phyloP scores from a whole-genome alignment of 1,140 invertebrate species.

The Chironomus tepperi region DNA sequence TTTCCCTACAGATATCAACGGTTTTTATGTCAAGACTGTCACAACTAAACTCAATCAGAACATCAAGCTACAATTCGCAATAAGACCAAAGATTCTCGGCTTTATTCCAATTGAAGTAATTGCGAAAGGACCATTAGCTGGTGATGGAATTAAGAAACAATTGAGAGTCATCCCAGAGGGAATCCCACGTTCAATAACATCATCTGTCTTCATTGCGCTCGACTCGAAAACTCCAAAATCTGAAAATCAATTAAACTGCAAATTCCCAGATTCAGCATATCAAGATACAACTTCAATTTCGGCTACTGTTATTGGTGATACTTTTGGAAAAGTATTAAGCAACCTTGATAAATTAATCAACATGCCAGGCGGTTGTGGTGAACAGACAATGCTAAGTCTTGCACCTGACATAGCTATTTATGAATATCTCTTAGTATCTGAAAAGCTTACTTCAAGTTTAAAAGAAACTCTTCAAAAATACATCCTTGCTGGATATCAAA shows the following conservation, averaged over 20 bases:
- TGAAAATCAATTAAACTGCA: constrained; percentile 54
- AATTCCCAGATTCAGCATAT: constrained; percentile 60
- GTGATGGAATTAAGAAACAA: constrained; percentile 62
- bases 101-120: constrained; percentile 63
- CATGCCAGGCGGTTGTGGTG: constrained; percentile 86
- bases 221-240: constrained; percentile 44
- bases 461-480: constrained; percentile 65
- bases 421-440: constrained; percentile 49
- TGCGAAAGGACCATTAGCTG: constrained; percentile 57
- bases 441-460: constrained; percentile 58
- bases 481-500: constrained; percentile 39
- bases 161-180: constrained; percentile 72
- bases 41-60: not conserved
- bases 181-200: constrained; percentile 65
- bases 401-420: constrained; percentile 76
- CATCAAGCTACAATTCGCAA: not conserved
- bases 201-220: constrained; percentile 65
- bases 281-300: constrained; percentile 61
- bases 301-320: constrained; percentile 65
- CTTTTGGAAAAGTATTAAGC: constrained; percentile 65
- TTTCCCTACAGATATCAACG: not conserved
- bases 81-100: constrained; percentile 54
- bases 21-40: not conserved
- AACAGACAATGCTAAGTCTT: constrained; percentile 92
- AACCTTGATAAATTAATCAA: constrained; percentile 67